Evolutionary conservation across 2,888 invertebrate genomes (phyloP), one percentile per base, ranked within the genome.

Genomic region (Julus scanicus): DNA sequence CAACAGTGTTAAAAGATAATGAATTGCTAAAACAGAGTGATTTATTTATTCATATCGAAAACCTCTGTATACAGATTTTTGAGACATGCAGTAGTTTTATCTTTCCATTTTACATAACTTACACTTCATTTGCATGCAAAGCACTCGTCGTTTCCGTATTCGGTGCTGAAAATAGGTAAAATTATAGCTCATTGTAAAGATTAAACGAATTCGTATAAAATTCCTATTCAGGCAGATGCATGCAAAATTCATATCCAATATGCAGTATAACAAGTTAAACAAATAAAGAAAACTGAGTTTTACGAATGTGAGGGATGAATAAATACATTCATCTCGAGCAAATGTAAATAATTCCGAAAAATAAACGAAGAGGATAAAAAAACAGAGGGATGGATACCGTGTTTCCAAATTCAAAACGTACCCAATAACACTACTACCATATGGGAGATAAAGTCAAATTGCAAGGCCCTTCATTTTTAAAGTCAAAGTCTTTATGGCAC

Each of bases 201-300:
- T 80, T 80, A 80, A 80, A 80, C 37, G 80, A 80, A 37, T 80
- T 37, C 13, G 11, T 80, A 80, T 80, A 80, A 80, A 80, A 80
- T 80, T 80, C 80, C 71, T 71, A 71, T 71, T 71, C 29, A n/a
- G 80, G 37, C 11, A 80, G 11, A 80, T 80, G 71, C 8, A 37
- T 80, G 37, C 80, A 80, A 80, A 37, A 80, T 80, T 37, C 80
- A 37, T 20, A 80, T 80, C 80, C 80, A 80, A 80, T 80, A 80
- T 80, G 80, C 80, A 80, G 20, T 80, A 13, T 80, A 37, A 20
- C 80, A 80, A 20, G 80, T 80, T 80, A 80, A 80, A 37, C 80
- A 80, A 80, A 80, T 80, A 80, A 80, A 80, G 80, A 80, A 37
- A 80, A 6, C 37, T 37, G 37, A 80, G 80, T 80, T 80, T 80